Evolutionary conservation across 2,113 vertebrate genomes (phyloP).

Genomic region (Hydropotes inermis): DNA sequence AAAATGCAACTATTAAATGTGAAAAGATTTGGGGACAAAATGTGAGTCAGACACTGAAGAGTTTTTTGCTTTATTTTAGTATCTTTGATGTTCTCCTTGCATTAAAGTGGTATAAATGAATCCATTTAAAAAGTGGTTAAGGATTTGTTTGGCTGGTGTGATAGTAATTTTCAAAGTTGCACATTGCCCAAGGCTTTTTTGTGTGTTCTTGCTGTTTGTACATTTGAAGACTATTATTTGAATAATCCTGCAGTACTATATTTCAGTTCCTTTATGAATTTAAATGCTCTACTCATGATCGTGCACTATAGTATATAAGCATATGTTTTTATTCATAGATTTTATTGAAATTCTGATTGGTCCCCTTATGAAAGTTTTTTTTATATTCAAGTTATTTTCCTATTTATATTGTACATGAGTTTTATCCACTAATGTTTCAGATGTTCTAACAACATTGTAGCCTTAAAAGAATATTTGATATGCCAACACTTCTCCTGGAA

Average conservation of each 20-base stretch:
- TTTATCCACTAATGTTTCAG: conserved; percentile 53
- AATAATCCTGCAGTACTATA: conserved; percentile 54
- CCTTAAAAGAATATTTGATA: conserved; percentile 34
- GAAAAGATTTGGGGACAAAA: conserved; percentile 63
- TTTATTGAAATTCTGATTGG: conserved; percentile 52
- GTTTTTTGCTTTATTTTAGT: conserved; percentile 25
- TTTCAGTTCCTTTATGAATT: conserved; percentile 63
- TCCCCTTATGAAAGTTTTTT: conserved; percentile 61
- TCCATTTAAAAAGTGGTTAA: conserved; percentile 65
- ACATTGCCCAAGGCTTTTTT: conserved; percentile 51
- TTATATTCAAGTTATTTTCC: conserved; percentile 63
- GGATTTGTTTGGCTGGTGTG: conserved; percentile 64
- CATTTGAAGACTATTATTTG: conserved; percentile 71
- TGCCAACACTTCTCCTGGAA: conserved; percentile 37
- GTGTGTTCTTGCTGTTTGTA: conserved; percentile 71
- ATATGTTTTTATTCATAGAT: conserved; percentile 68
- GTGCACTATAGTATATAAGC: conserved; percentile 62
- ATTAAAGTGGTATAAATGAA: conserved; percentile 55
- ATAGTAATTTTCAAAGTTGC: conserved; percentile 61
- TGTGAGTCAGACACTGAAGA: conserved; percentile 68
- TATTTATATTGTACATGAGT: conserved; percentile 68
- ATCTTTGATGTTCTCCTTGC: conserved; percentile 22
- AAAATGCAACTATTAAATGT: conserved; percentile 62
- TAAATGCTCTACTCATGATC: conserved; percentile 29
- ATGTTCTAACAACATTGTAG: conserved; percentile 45